These are phyloP conservation scores for Emmelina monodactyla DNA, from an alignment of 2,888 invertebrate genomes.

Conservation along the genomic window DNA sequence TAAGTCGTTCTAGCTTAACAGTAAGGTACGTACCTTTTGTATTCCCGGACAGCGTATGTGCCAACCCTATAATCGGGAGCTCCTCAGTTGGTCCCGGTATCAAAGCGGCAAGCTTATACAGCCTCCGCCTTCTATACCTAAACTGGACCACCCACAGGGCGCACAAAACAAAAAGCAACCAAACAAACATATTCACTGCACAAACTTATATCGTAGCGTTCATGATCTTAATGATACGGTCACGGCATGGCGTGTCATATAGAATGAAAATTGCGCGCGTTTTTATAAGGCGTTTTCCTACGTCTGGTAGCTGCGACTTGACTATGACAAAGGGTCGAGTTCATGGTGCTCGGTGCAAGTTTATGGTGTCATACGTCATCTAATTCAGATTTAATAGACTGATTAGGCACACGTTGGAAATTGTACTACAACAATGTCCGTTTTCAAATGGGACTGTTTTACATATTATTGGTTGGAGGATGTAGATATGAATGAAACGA, in stretches of 20 bases:
- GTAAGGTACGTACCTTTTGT: constrained; percentile 36
- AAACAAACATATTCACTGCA: constrained; percentile 26
- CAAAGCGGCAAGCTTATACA: constrained; percentile 32
- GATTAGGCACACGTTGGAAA: too few species aligned
- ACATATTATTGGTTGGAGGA: neutral
- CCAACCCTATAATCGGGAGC: constrained; percentile 33
- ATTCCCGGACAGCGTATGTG: constrained; percentile 28
- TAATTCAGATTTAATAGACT: too few species aligned
- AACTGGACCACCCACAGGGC: constrained; percentile 26
- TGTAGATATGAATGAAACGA: neutral
- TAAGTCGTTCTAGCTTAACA: neutral
- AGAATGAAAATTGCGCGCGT: constrained; percentile 3
- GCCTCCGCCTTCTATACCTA: constrained; percentile 29
- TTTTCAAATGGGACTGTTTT: too few species aligned
- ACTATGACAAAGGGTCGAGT: neutral
- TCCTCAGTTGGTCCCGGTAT: constrained; percentile 21
- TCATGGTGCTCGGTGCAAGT: neutral
- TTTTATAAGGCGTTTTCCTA: constrained; percentile 8
- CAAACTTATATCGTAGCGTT: neutral
- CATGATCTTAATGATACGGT: neutral
- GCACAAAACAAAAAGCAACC: constrained; percentile 22
- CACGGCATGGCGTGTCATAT: constrained; percentile 2
- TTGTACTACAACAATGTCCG: too few species aligned
- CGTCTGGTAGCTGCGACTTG: constrained; percentile 1
- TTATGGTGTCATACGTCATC: too few species aligned